A percentile compares a stretch with the other conserved stretches of the same genome.
Evolutionary conservation across 2,113 vertebrate species (phyloP).

Genomic region (Trematocara unimaculatum): DNA sequence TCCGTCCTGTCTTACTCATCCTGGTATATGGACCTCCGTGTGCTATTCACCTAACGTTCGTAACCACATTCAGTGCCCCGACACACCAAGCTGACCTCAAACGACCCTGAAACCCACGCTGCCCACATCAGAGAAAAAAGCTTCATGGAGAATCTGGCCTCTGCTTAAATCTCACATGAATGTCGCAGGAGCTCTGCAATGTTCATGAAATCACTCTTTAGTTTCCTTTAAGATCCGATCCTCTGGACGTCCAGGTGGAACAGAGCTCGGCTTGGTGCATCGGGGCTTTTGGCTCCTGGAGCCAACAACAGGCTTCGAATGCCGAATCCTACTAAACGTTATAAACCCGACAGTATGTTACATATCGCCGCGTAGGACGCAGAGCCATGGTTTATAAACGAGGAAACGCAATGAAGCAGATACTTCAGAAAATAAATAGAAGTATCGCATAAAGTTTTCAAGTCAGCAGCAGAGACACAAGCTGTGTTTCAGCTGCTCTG

Average conservation of each 20-base stretch:
- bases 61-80: neutral
- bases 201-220: neutral
- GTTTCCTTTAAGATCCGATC: neutral
- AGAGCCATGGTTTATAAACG: neutral
- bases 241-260: neutral
- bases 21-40: neutral
- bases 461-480: neutral
- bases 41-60: neutral
- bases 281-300: neutral
- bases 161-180: neutral
- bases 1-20: neutral
- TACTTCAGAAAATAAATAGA: neutral
- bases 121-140: neutral
- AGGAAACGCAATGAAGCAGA: too few relatives aligned
- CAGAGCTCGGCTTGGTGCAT: neutral
- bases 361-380: fast-evolving
- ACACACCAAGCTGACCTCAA: neutral
- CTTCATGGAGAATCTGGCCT: neutral
- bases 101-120: neutral
- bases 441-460: neutral
- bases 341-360: neutral
- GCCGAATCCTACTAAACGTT: neutral
- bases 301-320: neutral
- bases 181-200: neutral
- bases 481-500: neutral